These are phyloP conservation scores for Phenganax stokvisi DNA, from an alignment of 92 coral and sea anemone genomes.

Conservation along the genomic window DNA sequence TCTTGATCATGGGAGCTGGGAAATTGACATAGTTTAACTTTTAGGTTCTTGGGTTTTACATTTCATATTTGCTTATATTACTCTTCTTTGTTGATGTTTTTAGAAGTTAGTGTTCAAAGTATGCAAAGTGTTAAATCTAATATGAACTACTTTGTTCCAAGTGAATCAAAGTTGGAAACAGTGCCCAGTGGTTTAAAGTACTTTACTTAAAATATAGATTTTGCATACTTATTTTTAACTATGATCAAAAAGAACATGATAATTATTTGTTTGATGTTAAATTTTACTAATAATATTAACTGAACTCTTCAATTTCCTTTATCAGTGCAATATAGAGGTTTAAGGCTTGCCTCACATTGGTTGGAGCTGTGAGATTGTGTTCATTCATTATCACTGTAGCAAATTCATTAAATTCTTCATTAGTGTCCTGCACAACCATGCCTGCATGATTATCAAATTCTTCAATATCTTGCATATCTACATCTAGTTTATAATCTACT, in stretches of 20 bases:
- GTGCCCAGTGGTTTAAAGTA: no score
- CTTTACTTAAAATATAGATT: no score
- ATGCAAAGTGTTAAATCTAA: no score
- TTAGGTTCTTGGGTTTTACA: neutral
- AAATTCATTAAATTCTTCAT: conserved; percentile 37
- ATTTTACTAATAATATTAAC: neutral
- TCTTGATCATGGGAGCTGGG: conserved; percentile 30
- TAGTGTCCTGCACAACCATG: conserved; percentile 17
- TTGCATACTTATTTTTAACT: no score
- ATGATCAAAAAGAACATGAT: neutral
- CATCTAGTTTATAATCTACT: neutral
- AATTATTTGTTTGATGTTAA: neutral
- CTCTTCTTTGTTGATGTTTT: no score
- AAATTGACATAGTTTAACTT: conserved; percentile 42
- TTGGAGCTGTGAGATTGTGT: neutral
- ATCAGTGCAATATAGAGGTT: conserved; percentile 13
- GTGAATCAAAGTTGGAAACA: no score
- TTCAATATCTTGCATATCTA: neutral
- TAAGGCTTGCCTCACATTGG: neutral
- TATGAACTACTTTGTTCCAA: no score
- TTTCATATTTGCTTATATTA: neutral
- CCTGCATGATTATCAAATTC: conserved; percentile 27
- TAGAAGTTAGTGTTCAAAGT: no score
- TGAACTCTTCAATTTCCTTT: conserved; percentile 21
- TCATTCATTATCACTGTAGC: conserved; percentile 18